A percentile compares a stretch with the other conserved stretches of the same genome.
Evolutionary conservation across 2,888 invertebrate genomes (phyloP).

Genomic region (Therioaphis trifolii): DNA sequence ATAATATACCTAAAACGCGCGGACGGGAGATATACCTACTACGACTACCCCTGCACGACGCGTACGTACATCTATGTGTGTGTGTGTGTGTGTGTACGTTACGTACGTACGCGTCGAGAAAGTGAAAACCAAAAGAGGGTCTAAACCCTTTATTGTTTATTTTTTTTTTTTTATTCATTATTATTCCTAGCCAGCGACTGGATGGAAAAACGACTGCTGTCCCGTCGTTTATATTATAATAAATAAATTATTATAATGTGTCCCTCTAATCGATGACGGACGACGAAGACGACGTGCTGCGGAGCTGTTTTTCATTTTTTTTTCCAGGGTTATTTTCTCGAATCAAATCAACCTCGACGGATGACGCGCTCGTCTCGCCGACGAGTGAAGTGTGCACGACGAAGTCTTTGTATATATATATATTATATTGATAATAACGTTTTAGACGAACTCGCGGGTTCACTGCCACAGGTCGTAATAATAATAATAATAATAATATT

Average conservation of each 20-base stretch:
- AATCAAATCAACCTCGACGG: background rate
- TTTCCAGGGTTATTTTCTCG: background rate
- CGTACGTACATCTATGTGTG: background rate
- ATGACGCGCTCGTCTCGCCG: background rate
- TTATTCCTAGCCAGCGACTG: background rate
- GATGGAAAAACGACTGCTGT: background rate
- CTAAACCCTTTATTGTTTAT: constrained; percentile 29
- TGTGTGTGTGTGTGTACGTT: background rate
- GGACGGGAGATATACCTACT: too few species aligned
- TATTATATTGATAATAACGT: too few species aligned
- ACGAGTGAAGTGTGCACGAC: too few species aligned
- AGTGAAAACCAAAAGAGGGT: constrained; percentile 41
- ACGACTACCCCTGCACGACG: constrained; percentile 35
- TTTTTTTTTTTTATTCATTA: background rate
- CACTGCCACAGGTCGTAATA: too few species aligned
- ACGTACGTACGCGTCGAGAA: background rate
- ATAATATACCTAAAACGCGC: too few species aligned
- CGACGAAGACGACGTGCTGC: background rate
- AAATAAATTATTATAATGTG: background rate
- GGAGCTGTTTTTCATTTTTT: background rate
- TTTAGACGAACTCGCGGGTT: too few species aligned
- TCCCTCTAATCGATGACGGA: background rate
- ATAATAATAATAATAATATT: background rate
- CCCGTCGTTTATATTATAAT: background rate
- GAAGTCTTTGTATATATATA: too few species aligned